Percentiles rank a stretch among this genome's conserved stretches.
phyloP scores from a whole-genome alignment of 1,140 invertebrate genomes.

The Diuraphis noxia region DNA sequence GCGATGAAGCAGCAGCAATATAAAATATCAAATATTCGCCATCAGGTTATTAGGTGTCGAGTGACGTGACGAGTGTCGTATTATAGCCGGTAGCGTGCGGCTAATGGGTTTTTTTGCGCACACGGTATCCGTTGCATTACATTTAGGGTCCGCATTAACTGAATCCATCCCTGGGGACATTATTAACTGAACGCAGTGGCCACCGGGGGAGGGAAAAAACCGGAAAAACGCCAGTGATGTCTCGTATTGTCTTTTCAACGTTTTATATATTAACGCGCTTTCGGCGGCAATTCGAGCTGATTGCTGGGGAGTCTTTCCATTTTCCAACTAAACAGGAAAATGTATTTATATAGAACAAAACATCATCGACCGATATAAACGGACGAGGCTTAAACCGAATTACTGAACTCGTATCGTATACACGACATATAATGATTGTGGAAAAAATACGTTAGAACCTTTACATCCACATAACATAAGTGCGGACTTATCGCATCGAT shows the following conservation, averaged over 20 bases:
- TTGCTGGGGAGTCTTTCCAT: not conserved
- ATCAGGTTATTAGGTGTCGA: slow-evolving; percentile 48
- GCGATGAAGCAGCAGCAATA: not conserved
- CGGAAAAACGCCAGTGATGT: not conserved
- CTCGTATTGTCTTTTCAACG: slow-evolving; percentile 36
- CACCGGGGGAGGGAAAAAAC: not conserved
- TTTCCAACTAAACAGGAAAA: not conserved
- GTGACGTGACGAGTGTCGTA: slow-evolving; percentile 48
- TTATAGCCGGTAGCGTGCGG: slow-evolving; percentile 37
- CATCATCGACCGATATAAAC: not conserved
- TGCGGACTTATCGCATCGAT: no score
- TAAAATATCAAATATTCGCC: slow-evolving; percentile 50
- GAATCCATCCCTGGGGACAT: slow-evolving; percentile 50
- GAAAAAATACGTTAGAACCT: not conserved
- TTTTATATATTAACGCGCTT: not conserved
- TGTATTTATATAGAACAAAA: slow-evolving; percentile 7
- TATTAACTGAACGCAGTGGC: slow-evolving; percentile 35
- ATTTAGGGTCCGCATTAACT: slow-evolving; percentile 38
- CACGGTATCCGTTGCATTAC: slow-evolving; percentile 33
- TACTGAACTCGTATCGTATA: not conserved
- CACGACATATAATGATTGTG: not conserved
- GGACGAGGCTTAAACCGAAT: not conserved
- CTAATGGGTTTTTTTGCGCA: slow-evolving; percentile 47
- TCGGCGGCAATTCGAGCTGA: not conserved
- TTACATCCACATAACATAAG: not conserved